These are phyloP conservation scores for Seriola rivoliana DNA, from an alignment of 2,113 vertebrate genomes.

Conservation along the genomic window DNA sequence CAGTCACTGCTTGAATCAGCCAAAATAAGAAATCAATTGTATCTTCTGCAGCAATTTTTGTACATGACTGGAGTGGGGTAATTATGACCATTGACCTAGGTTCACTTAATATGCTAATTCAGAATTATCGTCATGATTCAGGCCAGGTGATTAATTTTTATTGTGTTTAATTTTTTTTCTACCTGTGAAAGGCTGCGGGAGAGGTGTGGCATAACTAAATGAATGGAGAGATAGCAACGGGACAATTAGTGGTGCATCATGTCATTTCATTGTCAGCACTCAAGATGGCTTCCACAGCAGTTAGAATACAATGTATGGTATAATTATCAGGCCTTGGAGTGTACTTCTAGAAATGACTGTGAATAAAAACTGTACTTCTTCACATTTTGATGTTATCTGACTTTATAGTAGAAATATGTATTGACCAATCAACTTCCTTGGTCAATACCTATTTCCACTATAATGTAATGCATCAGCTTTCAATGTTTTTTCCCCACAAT, in stretches of 20 bases:
- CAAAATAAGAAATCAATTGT: conserved; percentile 16
- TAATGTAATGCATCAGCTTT: background rate
- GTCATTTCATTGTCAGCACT: conserved; percentile 19
- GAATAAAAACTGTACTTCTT: background rate
- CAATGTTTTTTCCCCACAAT: background rate
- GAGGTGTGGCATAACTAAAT: conserved; percentile 16
- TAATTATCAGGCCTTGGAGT: background rate
- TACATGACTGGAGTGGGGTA: background rate
- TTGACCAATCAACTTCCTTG: background rate
- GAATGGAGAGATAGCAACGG: background rate
- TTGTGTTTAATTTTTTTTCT: background rate
- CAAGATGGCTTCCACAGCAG: conserved; percentile 15
- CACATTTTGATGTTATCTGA: background rate
- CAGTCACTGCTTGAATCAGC: conserved; percentile 13
- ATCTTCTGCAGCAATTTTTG: background rate
- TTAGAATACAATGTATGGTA: background rate
- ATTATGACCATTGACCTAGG: background rate
- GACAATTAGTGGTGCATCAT: background rate
- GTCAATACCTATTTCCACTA: too few species aligned
- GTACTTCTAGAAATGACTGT: background rate
- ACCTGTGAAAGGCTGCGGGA: background rate
- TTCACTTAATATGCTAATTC: background rate
- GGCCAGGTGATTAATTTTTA: background rate
- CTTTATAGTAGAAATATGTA: background rate
- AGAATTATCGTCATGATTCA: conserved; percentile 6